Percentiles rank a stretch among this genome's conserved stretches.
Conservation (phyloP, 2,797 vertebrate species). For the Trematomus bernacchii region DNA sequence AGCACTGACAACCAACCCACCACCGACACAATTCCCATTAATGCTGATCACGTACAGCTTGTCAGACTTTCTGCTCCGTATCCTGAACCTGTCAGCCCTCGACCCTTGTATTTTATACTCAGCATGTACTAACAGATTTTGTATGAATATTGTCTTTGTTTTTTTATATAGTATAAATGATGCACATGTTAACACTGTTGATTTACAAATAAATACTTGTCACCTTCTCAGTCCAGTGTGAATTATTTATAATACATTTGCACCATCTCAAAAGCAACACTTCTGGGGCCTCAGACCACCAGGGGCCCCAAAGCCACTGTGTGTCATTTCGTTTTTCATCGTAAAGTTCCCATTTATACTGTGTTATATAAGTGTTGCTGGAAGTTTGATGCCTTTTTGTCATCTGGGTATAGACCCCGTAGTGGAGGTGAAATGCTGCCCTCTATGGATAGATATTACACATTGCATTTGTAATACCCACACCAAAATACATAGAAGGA, state of each 20-base stretch:
- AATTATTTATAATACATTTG: slow-evolving; percentile 29
- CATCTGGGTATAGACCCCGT: too few species aligned
- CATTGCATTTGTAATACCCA: too few species aligned
- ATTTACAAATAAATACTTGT: slow-evolving; percentile 78
- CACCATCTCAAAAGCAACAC: background rate
- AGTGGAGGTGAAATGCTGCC: too few species aligned
- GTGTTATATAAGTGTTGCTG: too few species aligned
- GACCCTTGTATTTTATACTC: slow-evolving; percentile 52
- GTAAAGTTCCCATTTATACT: background rate
- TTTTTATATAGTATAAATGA: slow-evolving; percentile 69
- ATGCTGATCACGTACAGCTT: background rate
- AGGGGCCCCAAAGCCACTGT: background rate
- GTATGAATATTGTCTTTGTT: slow-evolving; percentile 55
- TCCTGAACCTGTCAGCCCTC: slow-evolving; percentile 5
- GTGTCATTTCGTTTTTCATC: too few species aligned
- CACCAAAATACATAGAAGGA: too few species aligned
- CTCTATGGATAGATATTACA: too few species aligned
- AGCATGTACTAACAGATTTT: slow-evolving; percentile 71
- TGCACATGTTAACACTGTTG: slow-evolving; percentile 71
- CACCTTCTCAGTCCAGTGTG: slow-evolving; percentile 58
- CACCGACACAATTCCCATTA: background rate
- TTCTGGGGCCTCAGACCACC: background rate
- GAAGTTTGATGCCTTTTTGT: too few species aligned
- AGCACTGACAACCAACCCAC: background rate
- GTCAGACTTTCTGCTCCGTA: background rate